Evolutionary conservation across 1,140 invertebrate genomes (phyloP).

Genomic region (Drosophila ananassae): DNA sequence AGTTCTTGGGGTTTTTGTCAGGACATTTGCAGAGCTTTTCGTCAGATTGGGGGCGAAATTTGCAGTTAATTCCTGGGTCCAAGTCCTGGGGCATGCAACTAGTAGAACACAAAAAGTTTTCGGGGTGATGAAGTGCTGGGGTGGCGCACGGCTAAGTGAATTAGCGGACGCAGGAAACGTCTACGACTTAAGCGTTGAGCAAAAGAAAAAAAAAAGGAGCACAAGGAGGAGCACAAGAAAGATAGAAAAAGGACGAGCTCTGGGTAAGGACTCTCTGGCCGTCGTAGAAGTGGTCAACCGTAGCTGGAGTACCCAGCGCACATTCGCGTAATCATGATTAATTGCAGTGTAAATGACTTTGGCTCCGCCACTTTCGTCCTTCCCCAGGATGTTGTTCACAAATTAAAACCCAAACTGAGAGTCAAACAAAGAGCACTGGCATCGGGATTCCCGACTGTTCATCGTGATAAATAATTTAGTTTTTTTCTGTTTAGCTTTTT

Average conservation of each 20-base stretch:
- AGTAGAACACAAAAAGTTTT: background rate
- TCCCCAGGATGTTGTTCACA: conserved; percentile 11
- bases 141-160: conserved; percentile 31
- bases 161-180: conserved; percentile 36
- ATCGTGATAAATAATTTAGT: conserved; percentile 68
- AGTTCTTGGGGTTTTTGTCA: too few species aligned
- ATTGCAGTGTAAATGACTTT: conserved; percentile 78
- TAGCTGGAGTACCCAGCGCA: background rate
- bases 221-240: background rate
- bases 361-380: conserved; percentile 5
- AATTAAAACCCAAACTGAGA: conserved; percentile 55
- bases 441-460: conserved; percentile 28
- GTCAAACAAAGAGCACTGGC: conserved; percentile 44
- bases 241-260: background rate
- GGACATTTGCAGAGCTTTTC: background rate
- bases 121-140: background rate
- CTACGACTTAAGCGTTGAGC: conserved; percentile 13
- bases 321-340: conserved; percentile 77
- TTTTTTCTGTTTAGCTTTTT: background rate
- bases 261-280: background rate
- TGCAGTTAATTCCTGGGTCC: background rate
- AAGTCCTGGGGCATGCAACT: background rate
- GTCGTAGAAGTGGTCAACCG: conserved; percentile 7
- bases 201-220: conserved; percentile 4
- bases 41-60: background rate